Evolutionary conservation across 2,797 vertebrate genomes (phyloP), one percentile per base, ranked within the genome.

Genomic region (Centroberyx gerrardi): DNA sequence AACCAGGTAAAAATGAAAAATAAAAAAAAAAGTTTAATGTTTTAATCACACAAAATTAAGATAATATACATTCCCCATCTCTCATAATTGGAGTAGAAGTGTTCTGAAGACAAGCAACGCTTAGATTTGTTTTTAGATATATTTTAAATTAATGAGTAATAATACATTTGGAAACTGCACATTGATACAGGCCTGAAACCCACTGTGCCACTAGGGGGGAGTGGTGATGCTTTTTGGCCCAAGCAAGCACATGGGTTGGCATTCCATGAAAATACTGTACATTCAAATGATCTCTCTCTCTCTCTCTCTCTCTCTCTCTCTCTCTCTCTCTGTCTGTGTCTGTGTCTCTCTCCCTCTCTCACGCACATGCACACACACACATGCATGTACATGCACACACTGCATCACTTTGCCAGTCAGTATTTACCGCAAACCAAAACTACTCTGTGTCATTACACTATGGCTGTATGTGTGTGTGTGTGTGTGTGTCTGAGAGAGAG

Each of bases 171-270:
- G 64, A 87, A 36, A 49, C 0, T 73, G 77, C 52, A 59, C 10
- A 79, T 18, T 27, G 60, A 59, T 53, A 52, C 56, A 66, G 66
- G 63, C 71, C 74, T 87, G 6, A 69, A 70, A 79, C 71, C 31
- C 75, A 53, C 51, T 58, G 62, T 79, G 78, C 93, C 93, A 93
- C 93, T 92, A 93, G 93, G 91, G 92, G 92, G 91, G 6, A 81
- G 91, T 91, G 85, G 59, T 91, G 89, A 88, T 78, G 86, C 91
- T 84, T 93, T 89, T 86, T 65, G 84, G 67, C 68, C 65, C 13
- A 1, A 48, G 74, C 65, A n/a, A 67, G 78, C 76, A 78, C 67
- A 78, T 72, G 71, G 72, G 22, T 75, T 69, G 72, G 62, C 53
- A 29, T 72, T 74, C 63, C 60, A 4, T 84, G 56, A 74, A 72